Conservation (phyloP, 2,113 vertebrate species). For the Centropus unirufus region DNA sequence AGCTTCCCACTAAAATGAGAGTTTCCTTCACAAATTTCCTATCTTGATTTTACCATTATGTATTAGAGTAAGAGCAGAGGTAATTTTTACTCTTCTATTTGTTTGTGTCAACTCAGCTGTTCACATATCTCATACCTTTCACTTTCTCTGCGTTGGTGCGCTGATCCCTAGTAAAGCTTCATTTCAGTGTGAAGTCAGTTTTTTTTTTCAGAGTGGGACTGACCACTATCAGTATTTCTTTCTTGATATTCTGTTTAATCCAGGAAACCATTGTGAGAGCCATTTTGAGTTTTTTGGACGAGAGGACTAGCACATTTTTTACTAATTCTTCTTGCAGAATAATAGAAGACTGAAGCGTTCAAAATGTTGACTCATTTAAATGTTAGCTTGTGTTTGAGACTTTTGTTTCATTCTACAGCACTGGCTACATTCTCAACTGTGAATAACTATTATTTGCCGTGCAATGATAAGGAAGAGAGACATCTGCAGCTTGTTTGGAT, state of each 20-base stretch:
- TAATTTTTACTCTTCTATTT: neutral
- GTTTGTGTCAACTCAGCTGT: neutral
- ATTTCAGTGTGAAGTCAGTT: neutral
- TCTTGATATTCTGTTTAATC: neutral
- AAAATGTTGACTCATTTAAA: slow-evolving; percentile 12
- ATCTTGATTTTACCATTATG: neutral
- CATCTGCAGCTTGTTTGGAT: neutral
- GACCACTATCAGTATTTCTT: neutral
- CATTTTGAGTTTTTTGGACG: neutral
- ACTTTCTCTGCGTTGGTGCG: neutral
- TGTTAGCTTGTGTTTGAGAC: neutral
- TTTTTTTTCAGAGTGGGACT: neutral
- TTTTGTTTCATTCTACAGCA: neutral
- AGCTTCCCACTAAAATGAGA: neutral
- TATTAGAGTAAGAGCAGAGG: neutral
- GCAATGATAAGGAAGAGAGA: neutral
- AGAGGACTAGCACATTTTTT: neutral
- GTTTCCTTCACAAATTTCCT: neutral
- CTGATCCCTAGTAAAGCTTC: neutral
- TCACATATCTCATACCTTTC: accelerated
- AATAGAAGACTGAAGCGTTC: neutral
- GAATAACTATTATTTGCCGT: neutral
- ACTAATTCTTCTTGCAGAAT: neutral
- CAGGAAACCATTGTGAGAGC: neutral
- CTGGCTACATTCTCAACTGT: neutral